Evolutionary conservation across 2,797 vertebrate species (phyloP), one percentile per base, ranked within the genome.

Genomic region (Falco novaeseelandiae): DNA sequence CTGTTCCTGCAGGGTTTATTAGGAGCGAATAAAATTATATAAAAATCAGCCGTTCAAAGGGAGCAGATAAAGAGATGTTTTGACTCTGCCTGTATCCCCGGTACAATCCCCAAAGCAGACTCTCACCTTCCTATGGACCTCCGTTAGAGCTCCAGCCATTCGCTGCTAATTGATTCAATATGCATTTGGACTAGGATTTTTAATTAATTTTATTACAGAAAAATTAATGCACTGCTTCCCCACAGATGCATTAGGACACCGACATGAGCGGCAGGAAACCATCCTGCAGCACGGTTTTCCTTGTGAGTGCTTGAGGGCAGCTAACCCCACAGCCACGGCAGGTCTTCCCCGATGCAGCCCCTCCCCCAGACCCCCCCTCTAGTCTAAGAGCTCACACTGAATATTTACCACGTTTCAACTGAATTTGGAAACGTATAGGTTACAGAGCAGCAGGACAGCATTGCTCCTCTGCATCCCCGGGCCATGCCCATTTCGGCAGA

Each of bases 161-260:
- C 2, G 0, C 59, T 87, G 74, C 61, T 89, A 70, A 93, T 93
- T 96, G 93, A 91, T 80, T 88, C 79, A 86, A 61, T 40, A 61
- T 3, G 22, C 46, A 83, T 71, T 90, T 72, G 40, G 79, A 83
- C 46, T 73, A 66, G 25, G 67, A 71, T 74, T 92, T 94, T 71
- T 52, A 92, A 94, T 92, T 94, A 86, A 82, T 90, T 96, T 85
- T 91, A 88, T 84, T 82, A 40, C 10, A 77, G 49, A 87, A 88
- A 84, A 95, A 89, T 89, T 74, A 93, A 90, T 42, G 72, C 32
- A 38, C 67, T 67, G 22, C 72, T 71, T 93, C 92, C 83, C 80
- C 90, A 71, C 71, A 89, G 86, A 67, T 80, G 51, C 66, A 58
- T 78, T 52, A 74, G 21, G 62, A 26, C n/a, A 48, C 90, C 2